Evolutionary conservation across 2,113 vertebrate species (phyloP).

Genomic region (Petroica traversi): DNA sequence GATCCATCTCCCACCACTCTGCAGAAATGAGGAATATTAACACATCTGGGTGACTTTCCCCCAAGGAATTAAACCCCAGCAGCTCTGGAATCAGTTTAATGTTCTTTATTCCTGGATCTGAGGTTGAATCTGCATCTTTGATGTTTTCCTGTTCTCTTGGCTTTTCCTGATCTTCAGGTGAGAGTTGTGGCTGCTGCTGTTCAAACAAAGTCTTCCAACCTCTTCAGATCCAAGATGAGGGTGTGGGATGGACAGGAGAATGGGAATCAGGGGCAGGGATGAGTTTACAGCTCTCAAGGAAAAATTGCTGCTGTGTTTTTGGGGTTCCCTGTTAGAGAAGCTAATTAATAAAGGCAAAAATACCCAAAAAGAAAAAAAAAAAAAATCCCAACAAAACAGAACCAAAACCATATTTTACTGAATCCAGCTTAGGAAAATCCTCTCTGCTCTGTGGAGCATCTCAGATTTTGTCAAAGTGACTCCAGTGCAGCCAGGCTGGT

Average conservation of each 20-base stretch:
- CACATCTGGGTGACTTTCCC: fast-evolving
- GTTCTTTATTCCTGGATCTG: neutral
- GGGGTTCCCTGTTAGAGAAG: neutral
- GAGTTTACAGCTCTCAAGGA: neutral
- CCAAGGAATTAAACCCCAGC: neutral
- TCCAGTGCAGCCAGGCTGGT: neutral
- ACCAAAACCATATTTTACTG: too few species aligned
- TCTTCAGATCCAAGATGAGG: neutral
- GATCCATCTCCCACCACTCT: fast-evolving
- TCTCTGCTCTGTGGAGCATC: neutral
- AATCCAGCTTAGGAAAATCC: neutral
- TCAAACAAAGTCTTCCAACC: fast-evolving
- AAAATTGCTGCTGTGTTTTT: neutral
- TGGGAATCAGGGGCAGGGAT: neutral
- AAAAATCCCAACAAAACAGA: too few species aligned
- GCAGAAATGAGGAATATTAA: neutral
- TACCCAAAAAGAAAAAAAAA: too few species aligned
- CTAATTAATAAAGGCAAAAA: neutral
- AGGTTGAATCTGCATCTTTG: neutral
- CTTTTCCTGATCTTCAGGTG: neutral
- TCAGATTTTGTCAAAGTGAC: neutral
- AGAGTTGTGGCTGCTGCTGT: too few species aligned
- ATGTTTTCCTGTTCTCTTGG: neutral
- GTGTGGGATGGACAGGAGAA: neutral
- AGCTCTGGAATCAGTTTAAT: neutral